phyloP scores from a whole-genome alignment of 2,888 invertebrate genomes.

The Polia nebulosa region DNA sequence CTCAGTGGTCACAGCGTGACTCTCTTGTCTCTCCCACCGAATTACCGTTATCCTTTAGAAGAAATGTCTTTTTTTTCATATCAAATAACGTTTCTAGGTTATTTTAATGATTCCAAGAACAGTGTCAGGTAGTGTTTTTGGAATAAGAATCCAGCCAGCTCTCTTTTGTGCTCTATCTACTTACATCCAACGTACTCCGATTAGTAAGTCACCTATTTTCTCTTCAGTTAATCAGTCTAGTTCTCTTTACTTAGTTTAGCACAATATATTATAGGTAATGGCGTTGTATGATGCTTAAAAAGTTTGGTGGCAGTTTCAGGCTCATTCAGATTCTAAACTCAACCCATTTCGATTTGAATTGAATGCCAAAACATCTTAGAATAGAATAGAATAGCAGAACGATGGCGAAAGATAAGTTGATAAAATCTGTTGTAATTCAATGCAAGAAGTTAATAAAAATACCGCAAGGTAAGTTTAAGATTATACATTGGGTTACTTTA shows the following conservation, averaged over 20 bases:
- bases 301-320: neutral
- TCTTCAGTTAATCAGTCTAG: too few relatives aligned
- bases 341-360: too few relatives aligned
- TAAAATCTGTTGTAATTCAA: too few relatives aligned
- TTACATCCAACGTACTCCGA: neutral
- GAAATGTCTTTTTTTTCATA: neutral
- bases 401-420: too few relatives aligned
- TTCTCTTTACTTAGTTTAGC: neutral
- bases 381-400: too few relatives aligned
- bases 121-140: neutral
- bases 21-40: conserved; percentile 58
- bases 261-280: neutral
- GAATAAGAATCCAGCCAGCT: neutral
- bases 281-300: neutral
- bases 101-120: neutral
- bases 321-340: neutral
- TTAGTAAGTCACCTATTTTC: neutral
- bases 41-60: conserved; percentile 53
- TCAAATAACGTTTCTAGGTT: too few relatives aligned
- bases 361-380: neutral
- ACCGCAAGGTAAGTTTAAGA: too few relatives aligned
- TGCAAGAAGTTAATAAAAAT: too few relatives aligned
- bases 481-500: neutral
- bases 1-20: conserved; percentile 68
- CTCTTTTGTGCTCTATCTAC: neutral